Conservation (phyloP, 2,797 vertebrate genomes). For the Lithobates sylvaticus region DNA sequence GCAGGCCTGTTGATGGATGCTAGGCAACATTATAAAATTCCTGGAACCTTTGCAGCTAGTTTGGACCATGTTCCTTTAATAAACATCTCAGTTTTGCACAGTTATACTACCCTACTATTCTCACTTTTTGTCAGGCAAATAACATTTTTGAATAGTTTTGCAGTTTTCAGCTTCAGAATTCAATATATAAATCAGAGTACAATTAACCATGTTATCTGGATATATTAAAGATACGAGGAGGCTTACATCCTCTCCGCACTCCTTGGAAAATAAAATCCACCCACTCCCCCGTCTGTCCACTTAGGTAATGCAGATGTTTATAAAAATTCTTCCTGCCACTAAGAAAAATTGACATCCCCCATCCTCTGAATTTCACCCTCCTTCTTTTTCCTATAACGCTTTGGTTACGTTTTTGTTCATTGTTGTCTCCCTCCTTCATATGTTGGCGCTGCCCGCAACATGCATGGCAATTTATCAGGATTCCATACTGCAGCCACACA, state of each 20-base stretch:
- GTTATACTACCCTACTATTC: neutral
- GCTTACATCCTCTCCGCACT: slow-evolving; percentile 16
- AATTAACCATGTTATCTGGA: neutral
- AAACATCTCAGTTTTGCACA: neutral
- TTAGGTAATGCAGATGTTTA: slow-evolving; percentile 61
- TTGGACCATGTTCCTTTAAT: neutral
- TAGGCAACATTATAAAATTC: neutral
- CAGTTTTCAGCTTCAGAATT: neutral
- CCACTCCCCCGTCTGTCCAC: slow-evolving; percentile 38
- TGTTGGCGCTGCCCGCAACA: slow-evolving; percentile 55
- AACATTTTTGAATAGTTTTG: neutral
- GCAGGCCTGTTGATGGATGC: no score
- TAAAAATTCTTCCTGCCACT: slow-evolving; percentile 63
- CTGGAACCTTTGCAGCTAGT: neutral
- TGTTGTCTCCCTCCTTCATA: slow-evolving; percentile 43
- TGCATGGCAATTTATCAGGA: slow-evolving; percentile 58
- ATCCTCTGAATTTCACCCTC: slow-evolving; percentile 26
- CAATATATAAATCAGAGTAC: neutral
- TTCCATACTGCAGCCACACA: slow-evolving; percentile 57
- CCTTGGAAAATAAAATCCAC: slow-evolving; percentile 41
- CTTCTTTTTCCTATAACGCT: slow-evolving; percentile 32
- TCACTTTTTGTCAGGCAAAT: neutral
- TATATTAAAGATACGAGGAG: slow-evolving; percentile 16
- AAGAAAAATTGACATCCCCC: slow-evolving; percentile 59
- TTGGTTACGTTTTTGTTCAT: slow-evolving; percentile 26